These are phyloP conservation scores for Drosophila algonquin DNA, from an alignment of 2,888 invertebrate genomes.

Conservation along the genomic window DNA sequence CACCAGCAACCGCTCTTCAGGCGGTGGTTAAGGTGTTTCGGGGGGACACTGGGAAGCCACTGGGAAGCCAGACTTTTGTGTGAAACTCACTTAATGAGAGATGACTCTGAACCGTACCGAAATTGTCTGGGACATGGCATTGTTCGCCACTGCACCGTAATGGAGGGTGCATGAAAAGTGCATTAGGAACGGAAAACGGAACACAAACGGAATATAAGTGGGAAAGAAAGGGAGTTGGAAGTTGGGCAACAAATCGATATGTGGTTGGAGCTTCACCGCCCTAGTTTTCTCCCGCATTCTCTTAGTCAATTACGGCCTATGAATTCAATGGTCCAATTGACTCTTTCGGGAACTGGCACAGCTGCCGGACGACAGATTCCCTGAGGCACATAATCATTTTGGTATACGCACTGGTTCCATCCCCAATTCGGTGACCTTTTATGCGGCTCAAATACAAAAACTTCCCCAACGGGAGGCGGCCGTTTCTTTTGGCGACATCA, in stretches of 20 bases:
- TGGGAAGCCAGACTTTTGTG: slow-evolving; percentile 56
- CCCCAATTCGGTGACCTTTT: slow-evolving; percentile 53
- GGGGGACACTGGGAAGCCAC: slow-evolving; percentile 18
- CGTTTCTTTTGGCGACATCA: slow-evolving; percentile 24
- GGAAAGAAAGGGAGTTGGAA: not conserved
- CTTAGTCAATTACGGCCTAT: slow-evolving; percentile 29
- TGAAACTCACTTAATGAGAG: slow-evolving; percentile 41
- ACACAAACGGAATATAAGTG: not conserved
- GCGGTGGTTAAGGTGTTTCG: slow-evolving; percentile 40
- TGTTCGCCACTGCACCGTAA: slow-evolving; percentile 31
- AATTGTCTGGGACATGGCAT: slow-evolving; percentile 40
- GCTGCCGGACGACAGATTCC: slow-evolving; percentile 22
- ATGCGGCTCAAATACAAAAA: slow-evolving; percentile 24
- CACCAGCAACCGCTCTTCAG: not conserved
- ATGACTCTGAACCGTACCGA: slow-evolving; percentile 17
- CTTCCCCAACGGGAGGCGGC: slow-evolving; percentile 7
- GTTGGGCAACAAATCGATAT: slow-evolving; percentile 21
- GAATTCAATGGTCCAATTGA: slow-evolving; percentile 30
- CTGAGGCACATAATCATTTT: slow-evolving; percentile 52
- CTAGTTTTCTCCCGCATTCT: not conserved
- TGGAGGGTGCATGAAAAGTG: slow-evolving; percentile 41
- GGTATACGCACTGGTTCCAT: slow-evolving; percentile 6
- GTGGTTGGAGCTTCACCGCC: slow-evolving; percentile 2
- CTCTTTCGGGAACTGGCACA: slow-evolving; percentile 39
- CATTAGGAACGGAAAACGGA: slow-evolving; percentile 21